Percentiles rank a stretch among this genome's conserved stretches.
phyloP scores from a whole-genome alignment of 2,888 invertebrate genomes.

The Ptychoptera contaminata region DNA sequence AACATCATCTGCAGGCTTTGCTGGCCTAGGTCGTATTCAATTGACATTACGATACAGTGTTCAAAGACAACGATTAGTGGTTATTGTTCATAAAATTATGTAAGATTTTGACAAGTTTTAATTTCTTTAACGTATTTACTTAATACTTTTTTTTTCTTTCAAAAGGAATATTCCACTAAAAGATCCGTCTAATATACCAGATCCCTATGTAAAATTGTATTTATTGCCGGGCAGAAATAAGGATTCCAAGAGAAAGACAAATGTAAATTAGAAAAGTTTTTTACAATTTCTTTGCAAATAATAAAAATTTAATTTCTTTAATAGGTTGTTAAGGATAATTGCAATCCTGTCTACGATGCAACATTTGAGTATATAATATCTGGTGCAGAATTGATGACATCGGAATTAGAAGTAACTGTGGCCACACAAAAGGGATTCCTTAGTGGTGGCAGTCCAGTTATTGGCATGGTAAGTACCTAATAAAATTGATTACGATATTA shows the following conservation, averaged over 20 bases:
- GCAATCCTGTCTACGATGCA: constrained; percentile 82
- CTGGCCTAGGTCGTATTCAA: constrained; percentile 65
- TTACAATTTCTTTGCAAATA: neutral
- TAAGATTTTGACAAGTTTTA: constrained; percentile 35
- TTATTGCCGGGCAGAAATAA: constrained; percentile 70
- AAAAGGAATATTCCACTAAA: constrained; percentile 61
- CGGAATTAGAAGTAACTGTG: constrained; percentile 70
- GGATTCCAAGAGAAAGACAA: constrained; percentile 76
- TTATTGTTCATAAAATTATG: constrained; percentile 82
- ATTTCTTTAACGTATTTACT: neutral
- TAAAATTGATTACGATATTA: neutral
- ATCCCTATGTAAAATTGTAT: constrained; percentile 81
- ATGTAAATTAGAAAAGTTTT: constrained; percentile 32
- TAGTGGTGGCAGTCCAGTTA: constrained; percentile 62
- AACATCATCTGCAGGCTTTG: constrained; percentile 51
- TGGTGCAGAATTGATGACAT: constrained; percentile 57
- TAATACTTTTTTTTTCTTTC: constrained; percentile 10
- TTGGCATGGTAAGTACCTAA: constrained; percentile 61
- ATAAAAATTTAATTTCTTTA: neutral
- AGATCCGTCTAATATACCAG: constrained; percentile 70
- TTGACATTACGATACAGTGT: constrained; percentile 73
- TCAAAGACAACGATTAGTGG: constrained; percentile 62
- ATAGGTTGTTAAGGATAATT: constrained; percentile 53
- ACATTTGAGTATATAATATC: constrained; percentile 80
- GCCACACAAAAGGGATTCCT: constrained; percentile 77